These are phyloP conservation scores for Leptopilina drosophilae DNA, from an alignment of 2,888 invertebrate species.

Conservation along the genomic window DNA sequence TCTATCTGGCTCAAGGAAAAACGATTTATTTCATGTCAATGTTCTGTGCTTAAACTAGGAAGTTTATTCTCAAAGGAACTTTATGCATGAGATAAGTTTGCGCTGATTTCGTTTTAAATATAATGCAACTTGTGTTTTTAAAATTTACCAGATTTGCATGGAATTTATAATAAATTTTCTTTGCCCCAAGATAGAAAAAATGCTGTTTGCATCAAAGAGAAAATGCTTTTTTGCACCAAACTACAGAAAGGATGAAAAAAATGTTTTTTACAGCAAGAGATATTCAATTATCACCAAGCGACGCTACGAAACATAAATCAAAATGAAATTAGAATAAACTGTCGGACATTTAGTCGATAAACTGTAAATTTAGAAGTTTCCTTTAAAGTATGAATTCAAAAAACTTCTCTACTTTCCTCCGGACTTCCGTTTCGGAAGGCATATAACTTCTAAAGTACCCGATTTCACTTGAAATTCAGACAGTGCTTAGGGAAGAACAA, in stretches of 20 bases:
- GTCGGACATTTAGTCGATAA: neutral
- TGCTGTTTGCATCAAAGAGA: no score
- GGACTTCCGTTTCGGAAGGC: conserved; percentile 23
- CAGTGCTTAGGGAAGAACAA: neutral
- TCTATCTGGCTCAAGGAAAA: conserved; percentile 17
- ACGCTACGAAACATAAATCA: no score
- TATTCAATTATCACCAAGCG: no score
- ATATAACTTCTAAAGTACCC: conserved; percentile 8
- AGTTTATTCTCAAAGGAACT: neutral
- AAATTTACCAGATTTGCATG: neutral
- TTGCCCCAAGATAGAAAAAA: no score
- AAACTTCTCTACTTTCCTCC: conserved; percentile 1
- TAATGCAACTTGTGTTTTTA: neutral
- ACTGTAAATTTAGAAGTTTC: no score
- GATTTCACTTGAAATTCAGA: conserved; percentile 20
- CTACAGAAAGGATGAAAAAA: no score
- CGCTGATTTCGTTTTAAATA: neutral
- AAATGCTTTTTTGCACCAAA: no score
- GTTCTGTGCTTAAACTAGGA: neutral
- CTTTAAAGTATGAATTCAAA: neutral
- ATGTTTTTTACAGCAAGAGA: no score
- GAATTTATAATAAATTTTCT: neutral
- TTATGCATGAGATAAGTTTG: neutral
- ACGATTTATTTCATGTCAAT: conserved; percentile 20
- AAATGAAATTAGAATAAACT: no score